Evolutionary conservation across 2,888 invertebrate genomes (phyloP).

Genomic region (Teinopalpus imperialis): DNA sequence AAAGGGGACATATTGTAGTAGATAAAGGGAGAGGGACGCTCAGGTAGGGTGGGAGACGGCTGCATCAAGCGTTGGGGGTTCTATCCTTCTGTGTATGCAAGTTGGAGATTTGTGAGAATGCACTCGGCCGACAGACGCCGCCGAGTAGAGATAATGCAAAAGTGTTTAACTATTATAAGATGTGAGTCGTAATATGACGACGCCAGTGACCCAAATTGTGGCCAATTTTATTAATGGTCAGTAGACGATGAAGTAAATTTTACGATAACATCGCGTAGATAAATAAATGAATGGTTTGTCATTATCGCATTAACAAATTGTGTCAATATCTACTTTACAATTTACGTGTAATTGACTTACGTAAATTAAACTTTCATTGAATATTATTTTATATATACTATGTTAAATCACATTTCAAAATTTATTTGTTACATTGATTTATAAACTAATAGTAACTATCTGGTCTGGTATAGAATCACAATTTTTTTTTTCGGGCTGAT

Average conservation of each 20-base stretch:
- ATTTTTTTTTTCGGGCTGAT: no score
- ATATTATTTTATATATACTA: no score
- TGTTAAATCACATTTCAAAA: no score
- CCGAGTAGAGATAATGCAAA: slow-evolving; percentile 13
- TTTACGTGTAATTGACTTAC: slow-evolving; percentile 14
- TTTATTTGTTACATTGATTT: no score
- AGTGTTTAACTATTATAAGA: slow-evolving; percentile 1
- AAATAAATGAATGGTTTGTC: slow-evolving; percentile 42
- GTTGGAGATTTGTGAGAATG: slow-evolving; percentile 59
- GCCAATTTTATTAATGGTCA: slow-evolving; percentile 64
- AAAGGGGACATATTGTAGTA: slow-evolving; percentile 44
- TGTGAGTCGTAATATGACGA: slow-evolving; percentile 45
- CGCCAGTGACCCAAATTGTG: slow-evolving; percentile 65
- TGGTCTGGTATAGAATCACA: no score
- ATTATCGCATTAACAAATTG: slow-evolving; percentile 12
- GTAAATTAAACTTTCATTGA: no score
- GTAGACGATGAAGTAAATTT: slow-evolving; percentile 60
- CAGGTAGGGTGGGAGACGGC: slow-evolving; percentile 68
- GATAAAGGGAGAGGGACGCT: slow-evolving; percentile 52
- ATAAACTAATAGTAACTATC: no score
- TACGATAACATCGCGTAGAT: slow-evolving; percentile 53
- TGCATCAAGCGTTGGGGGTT: slow-evolving; percentile 62
- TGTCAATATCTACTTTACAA: slow-evolving; percentile 14
- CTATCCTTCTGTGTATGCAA: slow-evolving; percentile 68
- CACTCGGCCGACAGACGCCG: slow-evolving; percentile 49